phyloP scores from a whole-genome alignment of 2,888 invertebrate genomes.

The Sarcophaga rosellei region DNA sequence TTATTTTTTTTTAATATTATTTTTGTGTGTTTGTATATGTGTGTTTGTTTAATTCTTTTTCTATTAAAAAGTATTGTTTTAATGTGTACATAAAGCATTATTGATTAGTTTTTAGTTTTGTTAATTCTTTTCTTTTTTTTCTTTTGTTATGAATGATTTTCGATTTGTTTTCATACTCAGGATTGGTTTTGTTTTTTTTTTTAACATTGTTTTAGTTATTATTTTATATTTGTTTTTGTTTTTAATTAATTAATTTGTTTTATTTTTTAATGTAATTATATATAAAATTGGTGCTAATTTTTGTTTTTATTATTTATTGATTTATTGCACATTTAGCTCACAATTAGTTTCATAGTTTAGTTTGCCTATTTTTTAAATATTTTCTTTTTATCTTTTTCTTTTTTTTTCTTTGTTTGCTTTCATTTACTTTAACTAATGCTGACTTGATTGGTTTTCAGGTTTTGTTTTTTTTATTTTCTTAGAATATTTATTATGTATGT shows the following conservation, averaged over 20 bases:
- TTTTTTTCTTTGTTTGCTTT: slow-evolving; percentile 30
- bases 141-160: neutral
- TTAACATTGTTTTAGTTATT: slow-evolving; percentile 27
- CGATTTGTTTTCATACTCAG: slow-evolving; percentile 16
- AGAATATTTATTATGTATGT: slow-evolving; percentile 35
- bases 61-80: neutral
- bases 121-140: slow-evolving; percentile 32
- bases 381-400: slow-evolving; percentile 14
- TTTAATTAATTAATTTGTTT: slow-evolving; percentile 31
- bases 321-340: slow-evolving; percentile 69
- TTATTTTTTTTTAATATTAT: neutral
- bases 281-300: slow-evolving; percentile 69
- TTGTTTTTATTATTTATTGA: slow-evolving; percentile 35
- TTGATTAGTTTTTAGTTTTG: slow-evolving; percentile 27
- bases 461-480: slow-evolving; percentile 17
- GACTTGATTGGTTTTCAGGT: slow-evolving; percentile 34
- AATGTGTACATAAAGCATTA: slow-evolving; percentile 53
- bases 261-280: slow-evolving; percentile 37
- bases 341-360: slow-evolving; percentile 67
- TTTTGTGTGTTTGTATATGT: neutral
- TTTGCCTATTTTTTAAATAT: slow-evolving; percentile 51
- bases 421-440: slow-evolving; percentile 62
- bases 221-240: slow-evolving; percentile 31
- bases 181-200: slow-evolving; percentile 5
- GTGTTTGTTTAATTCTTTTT: neutral